Base-by-base conservation (phyloP, 2,797 vertebrate species). In the Falco concolor region DNA sequence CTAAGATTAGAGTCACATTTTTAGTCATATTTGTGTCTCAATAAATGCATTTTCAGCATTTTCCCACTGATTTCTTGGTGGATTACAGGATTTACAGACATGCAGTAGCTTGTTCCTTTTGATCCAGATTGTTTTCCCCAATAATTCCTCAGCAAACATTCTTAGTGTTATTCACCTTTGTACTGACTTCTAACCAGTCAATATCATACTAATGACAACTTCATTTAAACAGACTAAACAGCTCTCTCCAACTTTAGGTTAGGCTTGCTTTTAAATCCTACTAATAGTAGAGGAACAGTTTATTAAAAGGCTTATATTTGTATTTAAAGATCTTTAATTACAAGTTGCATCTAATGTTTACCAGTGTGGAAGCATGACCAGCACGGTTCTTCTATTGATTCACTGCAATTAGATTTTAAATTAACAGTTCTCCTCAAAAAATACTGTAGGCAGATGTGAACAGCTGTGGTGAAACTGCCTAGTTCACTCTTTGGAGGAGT, bases 11-110 rank as follows among this genome's bases (percentile, higher is more conserved):
- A 52, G 8, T 52, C 20, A 30, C 6, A 4, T 25, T 44, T 68
- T 34, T 30, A 1, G 10, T 32, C 1, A 0, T 24, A 40, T 56
- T 81, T 59, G 4, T 52, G 12, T 52, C 65, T 50, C n/a, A 44
- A 13, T 32, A 57, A 61, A n/a, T 18, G 12, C 38, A 69, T 5
- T 70, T 91, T 14, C 32, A 25, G 30, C 10, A 6, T 72, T 82
- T 92, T 63, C 22, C 42, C 28, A 2, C 32, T 27, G 38, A 49
- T 42, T 18, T 87, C 25, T 75, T 28, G 23, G 34, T 38, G 59
- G 6, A 34, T 47, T 36, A 4, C 8, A 27, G 36, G 13, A 12
- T 25, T 12, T 67, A 49, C 8, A 74, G 42, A 28, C 10, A 17
- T 5, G 13, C 7, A 30, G 21, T 44, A 74, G 6, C 32, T 76